Base-by-base conservation (phyloP, 2,113 vertebrate genomes). In the Cephalopterus ornatus region DNA sequence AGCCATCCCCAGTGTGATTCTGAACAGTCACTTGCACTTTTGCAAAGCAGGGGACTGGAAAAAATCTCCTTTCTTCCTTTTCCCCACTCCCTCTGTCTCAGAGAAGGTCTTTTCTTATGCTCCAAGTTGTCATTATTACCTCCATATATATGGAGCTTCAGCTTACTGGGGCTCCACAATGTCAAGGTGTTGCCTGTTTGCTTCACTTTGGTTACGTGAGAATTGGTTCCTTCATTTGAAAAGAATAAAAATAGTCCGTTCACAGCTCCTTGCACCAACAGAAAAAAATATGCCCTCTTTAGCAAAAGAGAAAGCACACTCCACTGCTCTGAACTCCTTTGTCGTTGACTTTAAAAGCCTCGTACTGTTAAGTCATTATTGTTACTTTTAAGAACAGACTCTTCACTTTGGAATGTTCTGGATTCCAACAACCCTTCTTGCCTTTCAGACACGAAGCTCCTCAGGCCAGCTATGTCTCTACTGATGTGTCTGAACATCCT, bases 1-100 rank as follows among this genome's bases (percentile, higher is more conserved):
- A 70, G 8, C 50, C 49, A 22, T 20, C 12, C 47, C 21, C 39
- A 52, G 30, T n/a, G n/a, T 8, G 35, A 21, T 27, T 75, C 41
- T 28, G 12, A 74, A 56, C 37, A 52, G 47, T 37, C 50, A 22
- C 39, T 19, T 49, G 77, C 30, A 23, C 27, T 78, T 65, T 28
- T 44, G 12, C 11, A 55, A 55, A 35, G 44, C 67, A 81, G 19
- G 5, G 15, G 27, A 24, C n/a, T 50, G 9, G 11, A 11, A 65
- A 70, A 73, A 73, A 39, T 8, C 20, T 47, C 20, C 22, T 73
- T 58, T 58, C 35, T 73, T 46, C 44, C 8, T 12, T 32, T 14
- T 6, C 3, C 3, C 2, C 2, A 2, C 7, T 3, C 7, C 7
- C 6, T 4, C 18, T 18, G 1, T 46, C 74, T 79, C 35, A 75